Base-by-base conservation (phyloP, 2,797 vertebrate species). In the Arctocebus calabarensis region DNA sequence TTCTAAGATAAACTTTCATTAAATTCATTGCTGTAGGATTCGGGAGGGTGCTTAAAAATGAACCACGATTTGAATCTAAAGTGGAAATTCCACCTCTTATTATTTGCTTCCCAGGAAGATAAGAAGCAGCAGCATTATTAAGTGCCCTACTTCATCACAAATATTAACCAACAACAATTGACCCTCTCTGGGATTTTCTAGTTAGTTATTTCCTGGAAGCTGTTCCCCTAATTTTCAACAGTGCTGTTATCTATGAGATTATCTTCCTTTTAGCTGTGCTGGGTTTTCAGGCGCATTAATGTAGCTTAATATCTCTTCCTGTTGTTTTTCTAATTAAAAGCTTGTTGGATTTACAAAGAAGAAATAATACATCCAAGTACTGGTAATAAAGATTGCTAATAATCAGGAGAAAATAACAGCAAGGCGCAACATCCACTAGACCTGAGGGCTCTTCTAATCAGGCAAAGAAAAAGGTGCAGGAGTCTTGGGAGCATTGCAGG, bases 321-420 rank as follows among this genome's bases (percentile, higher is more conserved):
- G 95, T 97, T 97, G 97, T 71, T 96, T 96, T 83, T 81, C 85
- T 97, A 98, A 97, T 98, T 97, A 97, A 97, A 97, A 97, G 95
- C 96, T 84, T 93, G 94, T 94, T 97, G 96, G 96, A 78, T 98
- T 96, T 97, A 94, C 94, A 95, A 96, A 95, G 89, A 96, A 71
- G 89, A 97, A 96, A 96, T 94, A 86, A 84, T 77, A 34, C 61
- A 91, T 48, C 74, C 70, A 55, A n/a, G 61, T 37, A 55, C 82
- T 61, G 48, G 95, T 92, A 82, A 96, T 95, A 90, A 93, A 95
- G 73, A 68, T 86, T 59, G 81, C 88, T 97, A 97, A 96, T 96
- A 92, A 95, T 66, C 61, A 84, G 92, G 71, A 91, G 52, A 57
- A 75, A 96, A 94, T 55, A 83, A n/a, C 88, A 55, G 68, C 82